A percentile compares a stretch with the other conserved stretches of the same genome.
phyloP scores from a whole-genome alignment of 2,888 invertebrate species.

The Cheilosia urbana region DNA sequence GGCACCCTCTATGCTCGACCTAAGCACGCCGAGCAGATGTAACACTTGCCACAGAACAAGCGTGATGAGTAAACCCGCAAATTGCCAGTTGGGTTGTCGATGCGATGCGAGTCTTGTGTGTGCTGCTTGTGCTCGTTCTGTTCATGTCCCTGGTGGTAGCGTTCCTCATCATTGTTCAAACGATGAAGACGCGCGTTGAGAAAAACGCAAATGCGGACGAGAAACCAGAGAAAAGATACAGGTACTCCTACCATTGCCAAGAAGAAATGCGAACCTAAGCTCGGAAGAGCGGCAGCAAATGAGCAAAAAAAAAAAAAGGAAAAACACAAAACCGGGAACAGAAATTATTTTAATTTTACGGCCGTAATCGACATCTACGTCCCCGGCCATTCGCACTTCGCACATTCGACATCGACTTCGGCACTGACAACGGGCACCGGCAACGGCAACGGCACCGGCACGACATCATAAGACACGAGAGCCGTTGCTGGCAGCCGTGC shows the following conservation, averaged over 20 bases:
- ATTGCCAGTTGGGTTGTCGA: constrained; percentile 55
- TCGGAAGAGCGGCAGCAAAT: constrained; percentile 6
- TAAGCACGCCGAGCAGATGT: constrained; percentile 62
- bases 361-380: constrained; percentile 67
- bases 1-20: constrained; percentile 22
- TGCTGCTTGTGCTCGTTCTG: constrained; percentile 9
- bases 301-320: constrained; percentile 18
- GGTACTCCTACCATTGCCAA: constrained; percentile 19
- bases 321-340: constrained; percentile 23
- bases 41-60: constrained; percentile 69
- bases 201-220: constrained; percentile 46
- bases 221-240: constrained; percentile 30
- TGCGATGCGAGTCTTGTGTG: constrained; percentile 1
- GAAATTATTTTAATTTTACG: constrained; percentile 74
- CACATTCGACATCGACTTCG: constrained; percentile 17
- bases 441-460: constrained; percentile 50
- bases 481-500: constrained; percentile 37
- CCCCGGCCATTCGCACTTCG: constrained; percentile 51
- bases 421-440: not conserved
- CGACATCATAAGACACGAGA: constrained; percentile 69
- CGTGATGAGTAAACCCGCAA: constrained; percentile 65
- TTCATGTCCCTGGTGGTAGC: constrained; percentile 27
- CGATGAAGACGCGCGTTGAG: constrained; percentile 35
- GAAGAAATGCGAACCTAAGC: constrained; percentile 48
- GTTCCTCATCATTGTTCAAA: constrained; percentile 30